Conservation (phyloP, 2,888 invertebrate species). For the Adineta ricciae region DNA sequence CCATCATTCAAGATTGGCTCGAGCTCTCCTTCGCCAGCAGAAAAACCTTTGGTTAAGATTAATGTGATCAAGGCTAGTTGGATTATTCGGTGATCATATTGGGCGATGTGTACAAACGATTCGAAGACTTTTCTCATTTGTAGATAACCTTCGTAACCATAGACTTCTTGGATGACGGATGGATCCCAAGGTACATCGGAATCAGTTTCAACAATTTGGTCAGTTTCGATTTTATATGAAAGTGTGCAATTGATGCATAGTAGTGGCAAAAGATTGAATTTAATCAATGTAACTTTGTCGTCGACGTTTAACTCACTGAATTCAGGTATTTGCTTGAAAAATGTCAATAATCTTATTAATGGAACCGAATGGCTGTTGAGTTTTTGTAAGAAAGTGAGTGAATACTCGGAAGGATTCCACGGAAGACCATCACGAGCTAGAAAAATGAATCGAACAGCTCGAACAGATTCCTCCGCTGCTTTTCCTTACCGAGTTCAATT, state of each 20-base stretch:
- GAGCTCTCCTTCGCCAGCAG: not conserved
- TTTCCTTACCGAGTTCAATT: not conserved
- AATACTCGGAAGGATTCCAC: not conserved
- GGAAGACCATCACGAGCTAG: not conserved
- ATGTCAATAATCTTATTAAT: not conserved
- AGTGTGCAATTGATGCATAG: not conserved
- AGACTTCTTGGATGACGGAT: not conserved
- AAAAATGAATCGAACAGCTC: no score
- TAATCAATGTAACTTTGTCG: not conserved
- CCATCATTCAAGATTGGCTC: not conserved
- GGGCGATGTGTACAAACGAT: not conserved
- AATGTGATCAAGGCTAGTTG: not conserved
- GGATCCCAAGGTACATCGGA: not conserved
- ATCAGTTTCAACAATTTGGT: not conserved
- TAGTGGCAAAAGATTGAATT: not conserved
- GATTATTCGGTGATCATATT: not conserved
- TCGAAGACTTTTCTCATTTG: not conserved
- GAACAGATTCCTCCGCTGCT: no score
- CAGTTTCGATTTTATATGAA: not conserved
- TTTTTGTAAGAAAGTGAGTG: not conserved
- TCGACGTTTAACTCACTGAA: not conserved
- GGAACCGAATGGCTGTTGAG: not conserved
- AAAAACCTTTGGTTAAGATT: not conserved
- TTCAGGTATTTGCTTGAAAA: not conserved
- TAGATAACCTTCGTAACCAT: not conserved